Evolutionary conservation across 2,797 vertebrate species (phyloP).

Genomic region (Falco naumanni): DNA sequence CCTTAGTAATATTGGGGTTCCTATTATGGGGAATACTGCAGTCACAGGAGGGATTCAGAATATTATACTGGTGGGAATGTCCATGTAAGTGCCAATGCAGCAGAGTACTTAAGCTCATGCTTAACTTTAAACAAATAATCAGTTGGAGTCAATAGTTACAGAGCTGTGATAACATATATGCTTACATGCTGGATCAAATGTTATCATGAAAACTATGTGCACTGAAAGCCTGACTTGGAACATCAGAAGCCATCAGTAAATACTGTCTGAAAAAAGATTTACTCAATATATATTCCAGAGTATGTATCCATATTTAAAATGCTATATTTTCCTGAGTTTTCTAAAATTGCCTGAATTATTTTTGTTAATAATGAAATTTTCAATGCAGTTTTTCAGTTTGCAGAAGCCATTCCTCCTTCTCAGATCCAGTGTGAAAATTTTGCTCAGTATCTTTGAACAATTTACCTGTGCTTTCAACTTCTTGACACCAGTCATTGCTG

Average conservation of each 20-base stretch:
- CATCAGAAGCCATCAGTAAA: background rate
- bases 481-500: background rate
- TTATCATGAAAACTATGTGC: background rate
- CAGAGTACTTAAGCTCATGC: background rate
- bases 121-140: conserved; percentile 43
- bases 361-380: background rate
- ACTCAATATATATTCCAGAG: background rate
- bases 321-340: background rate
- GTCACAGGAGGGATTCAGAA: conserved; percentile 24
- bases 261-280: background rate
- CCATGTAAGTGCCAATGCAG: background rate
- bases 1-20: conserved; percentile 51
- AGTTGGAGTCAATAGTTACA: background rate
- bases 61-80: conserved; percentile 61
- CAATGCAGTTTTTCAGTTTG: background rate
- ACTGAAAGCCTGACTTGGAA: background rate
- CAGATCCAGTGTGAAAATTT: background rate
- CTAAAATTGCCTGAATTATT: background rate
- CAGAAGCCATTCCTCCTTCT: background rate
- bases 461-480: background rate
- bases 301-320: background rate
- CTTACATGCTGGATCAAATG: background rate
- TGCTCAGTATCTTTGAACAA: background rate
- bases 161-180: background rate
- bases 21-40: conserved; percentile 21